phyloP scores from a whole-genome alignment of 2,888 invertebrate genomes.

The Eristalis arbustorum region DNA sequence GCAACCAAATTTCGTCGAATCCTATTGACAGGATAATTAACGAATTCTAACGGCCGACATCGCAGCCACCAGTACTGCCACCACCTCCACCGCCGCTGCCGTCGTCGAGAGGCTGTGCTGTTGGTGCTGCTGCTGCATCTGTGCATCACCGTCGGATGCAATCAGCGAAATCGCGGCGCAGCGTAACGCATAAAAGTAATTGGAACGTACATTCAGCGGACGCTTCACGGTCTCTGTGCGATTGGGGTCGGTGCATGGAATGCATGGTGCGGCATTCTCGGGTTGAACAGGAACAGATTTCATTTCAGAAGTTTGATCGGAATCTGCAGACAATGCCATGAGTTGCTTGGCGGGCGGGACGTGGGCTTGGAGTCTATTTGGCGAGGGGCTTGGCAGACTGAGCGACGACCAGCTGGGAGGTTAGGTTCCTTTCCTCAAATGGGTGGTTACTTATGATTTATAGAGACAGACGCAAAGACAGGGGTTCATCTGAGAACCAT shows the following conservation, averaged over 20 bases:
- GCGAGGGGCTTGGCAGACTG: background rate
- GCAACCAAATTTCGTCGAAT: slow-evolving; percentile 69
- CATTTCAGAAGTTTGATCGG: background rate
- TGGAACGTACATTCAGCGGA: slow-evolving; percentile 22
- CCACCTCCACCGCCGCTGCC: background rate
- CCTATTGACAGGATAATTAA: slow-evolving; percentile 70
- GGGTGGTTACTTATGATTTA: too few species aligned
- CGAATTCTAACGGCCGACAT: slow-evolving; percentile 59
- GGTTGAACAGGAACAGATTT: background rate
- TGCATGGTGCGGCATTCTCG: background rate
- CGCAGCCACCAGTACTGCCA: background rate
- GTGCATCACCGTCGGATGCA: slow-evolving; percentile 41
- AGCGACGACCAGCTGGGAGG: too few species aligned
- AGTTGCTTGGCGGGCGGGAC: too few species aligned
- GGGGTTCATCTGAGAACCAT: too few species aligned
- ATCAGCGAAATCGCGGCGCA: slow-evolving; percentile 57
- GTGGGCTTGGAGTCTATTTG: too few species aligned
- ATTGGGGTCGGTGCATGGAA: slow-evolving; percentile 8
- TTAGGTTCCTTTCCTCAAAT: too few species aligned
- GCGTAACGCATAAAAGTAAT: slow-evolving; percentile 67
- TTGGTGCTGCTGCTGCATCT: slow-evolving; percentile 16
- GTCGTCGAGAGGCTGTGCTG: background rate
- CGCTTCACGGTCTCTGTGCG: slow-evolving; percentile 6
- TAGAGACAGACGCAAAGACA: too few species aligned
- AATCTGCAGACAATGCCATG: background rate